These are phyloP conservation scores for Lutjanus erythropterus DNA, from an alignment of 2,113 vertebrate species.

Conservation along the genomic window DNA sequence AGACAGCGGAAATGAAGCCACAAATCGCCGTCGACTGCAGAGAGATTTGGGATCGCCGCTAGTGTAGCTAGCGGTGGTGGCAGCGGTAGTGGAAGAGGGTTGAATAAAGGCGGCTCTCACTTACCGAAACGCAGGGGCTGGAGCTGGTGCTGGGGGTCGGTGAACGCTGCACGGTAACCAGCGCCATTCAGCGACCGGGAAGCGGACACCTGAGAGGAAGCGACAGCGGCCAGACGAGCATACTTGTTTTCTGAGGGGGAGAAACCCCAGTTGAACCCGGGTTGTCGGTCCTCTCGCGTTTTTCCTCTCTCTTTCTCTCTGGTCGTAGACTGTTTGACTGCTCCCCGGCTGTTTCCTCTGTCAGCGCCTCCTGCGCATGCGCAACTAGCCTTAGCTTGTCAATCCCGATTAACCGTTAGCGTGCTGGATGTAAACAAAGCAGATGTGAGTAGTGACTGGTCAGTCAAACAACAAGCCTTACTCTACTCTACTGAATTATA, in stretches of 20 bases:
- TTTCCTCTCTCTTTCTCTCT: constrained; percentile 23
- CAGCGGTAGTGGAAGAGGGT: background rate
- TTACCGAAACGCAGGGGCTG: constrained; percentile 96
- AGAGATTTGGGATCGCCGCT: constrained; percentile 26
- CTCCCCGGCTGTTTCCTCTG: constrained; percentile 83
- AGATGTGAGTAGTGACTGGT: background rate
- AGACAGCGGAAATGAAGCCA: constrained; percentile 68
- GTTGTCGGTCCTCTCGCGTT: constrained; percentile 19
- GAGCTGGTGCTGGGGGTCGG: constrained; percentile 96
- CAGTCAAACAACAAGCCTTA: background rate
- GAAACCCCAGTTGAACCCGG: constrained; percentile 57
- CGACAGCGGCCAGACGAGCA: constrained; percentile 77
- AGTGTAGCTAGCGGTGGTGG: background rate
- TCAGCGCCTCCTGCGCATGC: constrained; percentile 74
- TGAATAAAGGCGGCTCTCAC: constrained; percentile 83
- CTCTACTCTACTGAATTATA: background rate
- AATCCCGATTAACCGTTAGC: constrained; percentile 75
- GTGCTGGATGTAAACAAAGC: constrained; percentile 68
- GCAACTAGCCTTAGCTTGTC: constrained; percentile 74
- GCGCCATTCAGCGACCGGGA: constrained; percentile 92
- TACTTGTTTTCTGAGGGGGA: constrained; percentile 58
- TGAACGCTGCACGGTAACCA: constrained; percentile 95
- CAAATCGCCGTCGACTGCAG: constrained; percentile 4
- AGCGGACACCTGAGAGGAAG: constrained; percentile 85
- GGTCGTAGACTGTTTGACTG: constrained; percentile 68